phyloP scores from a whole-genome alignment of 2,888 invertebrate species.

The Cephus spinipes region DNA sequence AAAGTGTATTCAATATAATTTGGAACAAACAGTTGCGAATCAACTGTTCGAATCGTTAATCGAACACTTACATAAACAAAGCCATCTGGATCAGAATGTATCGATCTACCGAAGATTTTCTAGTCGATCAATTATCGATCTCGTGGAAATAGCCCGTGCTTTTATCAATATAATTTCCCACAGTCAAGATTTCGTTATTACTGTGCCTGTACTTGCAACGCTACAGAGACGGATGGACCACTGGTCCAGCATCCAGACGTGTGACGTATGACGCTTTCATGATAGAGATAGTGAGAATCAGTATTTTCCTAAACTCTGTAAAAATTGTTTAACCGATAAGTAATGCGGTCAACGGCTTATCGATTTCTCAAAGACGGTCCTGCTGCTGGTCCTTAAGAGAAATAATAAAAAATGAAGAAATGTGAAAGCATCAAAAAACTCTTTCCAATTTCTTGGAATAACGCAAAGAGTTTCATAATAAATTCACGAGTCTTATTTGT shows the following conservation, averaged over 20 bases:
- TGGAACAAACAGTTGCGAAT: background rate
- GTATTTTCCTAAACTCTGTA: too few species aligned
- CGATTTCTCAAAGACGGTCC: background rate
- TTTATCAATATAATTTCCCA: background rate
- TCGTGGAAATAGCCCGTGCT: background rate
- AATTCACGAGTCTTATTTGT: conserved; percentile 18
- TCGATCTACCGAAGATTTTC: background rate
- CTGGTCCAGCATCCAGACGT: too few species aligned
- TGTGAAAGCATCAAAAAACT: background rate
- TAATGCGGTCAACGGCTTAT: background rate
- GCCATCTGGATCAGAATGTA: background rate
- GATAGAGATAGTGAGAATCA: too few species aligned
- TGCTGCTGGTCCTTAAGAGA: background rate
- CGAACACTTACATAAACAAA: background rate
- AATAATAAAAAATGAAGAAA: background rate
- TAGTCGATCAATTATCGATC: background rate
- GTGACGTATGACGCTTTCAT: too few species aligned
- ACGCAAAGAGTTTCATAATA: conserved; percentile 7
- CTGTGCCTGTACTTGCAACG: too few species aligned
- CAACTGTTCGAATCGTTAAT: background rate
- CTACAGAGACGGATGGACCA: too few species aligned
- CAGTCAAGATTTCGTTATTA: background rate
- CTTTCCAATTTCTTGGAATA: conserved; percentile 8
- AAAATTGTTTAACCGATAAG: too few species aligned
- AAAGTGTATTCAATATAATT: background rate